These are phyloP conservation scores for Nymphalis polychloros DNA, from an alignment of 2,888 invertebrate genomes.

Conservation along the genomic window DNA sequence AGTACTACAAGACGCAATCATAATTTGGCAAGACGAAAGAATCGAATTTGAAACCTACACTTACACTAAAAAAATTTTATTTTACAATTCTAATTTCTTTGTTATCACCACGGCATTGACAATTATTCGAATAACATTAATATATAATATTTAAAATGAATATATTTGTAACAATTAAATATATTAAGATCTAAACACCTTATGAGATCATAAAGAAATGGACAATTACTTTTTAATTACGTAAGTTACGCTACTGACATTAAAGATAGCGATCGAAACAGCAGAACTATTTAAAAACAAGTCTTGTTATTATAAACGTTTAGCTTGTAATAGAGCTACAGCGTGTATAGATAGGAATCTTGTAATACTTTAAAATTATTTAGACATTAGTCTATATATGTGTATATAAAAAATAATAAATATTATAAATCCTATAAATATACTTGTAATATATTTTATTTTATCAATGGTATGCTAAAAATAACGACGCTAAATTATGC, in stretches of 20 bases:
- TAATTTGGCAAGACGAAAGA: conserved; percentile 2
- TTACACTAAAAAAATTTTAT: conserved; percentile 23
- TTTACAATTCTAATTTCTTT: conserved; percentile 57
- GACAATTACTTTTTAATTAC: neutral
- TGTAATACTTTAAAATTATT: conserved; percentile 22
- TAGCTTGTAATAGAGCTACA: conserved; percentile 19
- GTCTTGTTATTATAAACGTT: conserved; percentile 1
- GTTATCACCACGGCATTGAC: conserved; percentile 70
- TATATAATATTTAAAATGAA: neutral
- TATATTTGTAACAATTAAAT: conserved; percentile 7
- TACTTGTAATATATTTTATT: too few species aligned
- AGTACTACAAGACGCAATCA: neutral
- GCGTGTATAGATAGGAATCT: conserved; percentile 28
- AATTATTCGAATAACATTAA: conserved; percentile 17
- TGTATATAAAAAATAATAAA: neutral
- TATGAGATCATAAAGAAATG: conserved; percentile 1
- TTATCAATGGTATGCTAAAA: too few species aligned
- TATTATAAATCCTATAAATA: conserved; percentile 16
- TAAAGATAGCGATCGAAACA: neutral
- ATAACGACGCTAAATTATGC: too few species aligned
- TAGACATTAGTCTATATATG: too few species aligned
- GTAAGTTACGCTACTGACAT: neutral
- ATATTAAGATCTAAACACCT: neutral
- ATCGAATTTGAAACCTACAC: conserved; percentile 6
- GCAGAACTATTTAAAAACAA: neutral